A percentile compares a stretch with the other conserved stretches of the same genome.
phyloP scores from a whole-genome alignment of 1,140 invertebrate species.

The Leucophenga varia region DNA sequence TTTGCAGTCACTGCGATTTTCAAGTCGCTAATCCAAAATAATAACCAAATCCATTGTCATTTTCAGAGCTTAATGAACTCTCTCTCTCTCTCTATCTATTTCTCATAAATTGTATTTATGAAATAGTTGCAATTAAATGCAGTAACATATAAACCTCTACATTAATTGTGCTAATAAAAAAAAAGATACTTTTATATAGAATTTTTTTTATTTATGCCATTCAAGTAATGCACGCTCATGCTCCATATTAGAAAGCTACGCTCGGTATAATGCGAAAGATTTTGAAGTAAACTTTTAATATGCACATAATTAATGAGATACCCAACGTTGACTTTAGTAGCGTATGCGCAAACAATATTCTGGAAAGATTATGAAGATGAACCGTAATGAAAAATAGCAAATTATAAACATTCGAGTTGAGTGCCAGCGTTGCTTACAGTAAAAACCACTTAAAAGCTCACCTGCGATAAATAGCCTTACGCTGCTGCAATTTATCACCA shows the following conservation, averaged over 20 bases:
- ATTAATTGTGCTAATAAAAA: too few relatives aligned
- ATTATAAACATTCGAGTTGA: constrained; percentile 37
- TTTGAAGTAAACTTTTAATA: constrained; percentile 48
- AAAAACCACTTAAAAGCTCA: constrained; percentile 17
- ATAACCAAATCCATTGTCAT: too few relatives aligned
- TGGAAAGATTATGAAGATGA: constrained; percentile 8
- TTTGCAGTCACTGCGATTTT: too few relatives aligned
- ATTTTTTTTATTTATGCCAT: too few relatives aligned
- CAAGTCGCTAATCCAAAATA: too few relatives aligned
- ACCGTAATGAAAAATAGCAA: constrained; percentile 25
- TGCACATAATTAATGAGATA: constrained; percentile 53
- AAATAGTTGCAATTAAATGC: too few relatives aligned
- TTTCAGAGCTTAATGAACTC: too few relatives aligned
- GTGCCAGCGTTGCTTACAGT: neutral
- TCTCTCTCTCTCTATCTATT: too few relatives aligned
- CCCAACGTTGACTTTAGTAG: constrained; percentile 52
- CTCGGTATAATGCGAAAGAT: constrained; percentile 50
- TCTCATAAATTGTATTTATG: too few relatives aligned
- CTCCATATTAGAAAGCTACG: constrained; percentile 39
- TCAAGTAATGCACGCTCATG: too few relatives aligned
- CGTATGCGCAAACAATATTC: constrained; percentile 45
- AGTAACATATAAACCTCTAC: too few relatives aligned
- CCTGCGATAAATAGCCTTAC: constrained; percentile 56
- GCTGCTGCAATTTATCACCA: constrained; percentile 51
- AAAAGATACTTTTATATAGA: too few relatives aligned